phyloP scores from a whole-genome alignment of 2,113 vertebrate species.

The Microtus pennsylvanicus region DNA sequence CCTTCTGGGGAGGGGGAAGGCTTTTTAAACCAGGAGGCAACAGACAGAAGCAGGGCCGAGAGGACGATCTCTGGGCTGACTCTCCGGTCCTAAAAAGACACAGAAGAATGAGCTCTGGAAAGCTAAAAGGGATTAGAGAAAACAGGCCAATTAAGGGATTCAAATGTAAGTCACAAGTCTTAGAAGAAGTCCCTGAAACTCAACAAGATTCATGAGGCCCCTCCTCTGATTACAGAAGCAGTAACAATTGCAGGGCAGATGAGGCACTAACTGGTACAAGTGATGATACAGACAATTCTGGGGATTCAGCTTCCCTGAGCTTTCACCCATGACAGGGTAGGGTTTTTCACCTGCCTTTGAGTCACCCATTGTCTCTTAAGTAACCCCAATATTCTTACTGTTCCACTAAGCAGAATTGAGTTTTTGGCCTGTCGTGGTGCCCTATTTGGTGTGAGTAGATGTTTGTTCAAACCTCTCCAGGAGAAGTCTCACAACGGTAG shows the following conservation, averaged over 20 bases:
- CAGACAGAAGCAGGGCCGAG: not conserved
- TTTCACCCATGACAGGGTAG: not conserved
- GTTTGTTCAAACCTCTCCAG: not conserved
- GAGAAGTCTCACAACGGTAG: not conserved
- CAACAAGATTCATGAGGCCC: not conserved
- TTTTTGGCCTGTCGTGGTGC: not conserved
- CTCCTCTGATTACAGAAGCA: not conserved
- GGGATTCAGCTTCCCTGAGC: not conserved
- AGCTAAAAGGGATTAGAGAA: not conserved
- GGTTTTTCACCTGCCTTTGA: not conserved
- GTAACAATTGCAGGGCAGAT: not conserved
- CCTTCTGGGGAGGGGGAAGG: not conserved
- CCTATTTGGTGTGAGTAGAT: not conserved
- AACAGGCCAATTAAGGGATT: not conserved
- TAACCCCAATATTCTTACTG: not conserved
- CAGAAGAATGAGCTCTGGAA: not conserved
- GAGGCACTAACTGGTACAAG: not conserved
- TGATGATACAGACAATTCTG: not conserved
- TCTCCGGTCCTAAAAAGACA: not conserved
- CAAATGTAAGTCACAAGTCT: not conserved
- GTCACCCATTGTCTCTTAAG: not conserved
- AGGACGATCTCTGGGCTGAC: not conserved
- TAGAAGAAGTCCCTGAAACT: not conserved
- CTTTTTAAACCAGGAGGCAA: not conserved
- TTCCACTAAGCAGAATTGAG: not conserved